Conservation (phyloP, 1,140 invertebrate species). For the Steinernema khuongi region DNA sequence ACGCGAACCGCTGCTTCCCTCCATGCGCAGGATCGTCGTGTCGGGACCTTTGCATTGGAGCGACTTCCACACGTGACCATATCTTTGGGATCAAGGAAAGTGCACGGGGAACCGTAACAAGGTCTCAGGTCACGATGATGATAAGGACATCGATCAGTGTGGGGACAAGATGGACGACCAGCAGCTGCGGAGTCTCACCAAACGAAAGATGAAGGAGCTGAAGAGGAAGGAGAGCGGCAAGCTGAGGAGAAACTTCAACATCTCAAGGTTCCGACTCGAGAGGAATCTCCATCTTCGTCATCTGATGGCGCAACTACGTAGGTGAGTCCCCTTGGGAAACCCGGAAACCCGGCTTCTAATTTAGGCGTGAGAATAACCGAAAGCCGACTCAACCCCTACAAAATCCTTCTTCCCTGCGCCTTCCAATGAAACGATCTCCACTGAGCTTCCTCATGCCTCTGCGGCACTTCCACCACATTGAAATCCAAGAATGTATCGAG, state of each 20-base stretch:
- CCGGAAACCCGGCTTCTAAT: neutral
- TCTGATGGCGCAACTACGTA: neutral
- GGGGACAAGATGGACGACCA: neutral
- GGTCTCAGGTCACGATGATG: neutral
- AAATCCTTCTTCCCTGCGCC: neutral
- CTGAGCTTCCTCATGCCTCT: neutral
- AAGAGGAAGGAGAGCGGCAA: neutral
- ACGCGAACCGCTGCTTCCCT: neutral
- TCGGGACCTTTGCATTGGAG: neutral
- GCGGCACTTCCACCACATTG: too few species aligned
- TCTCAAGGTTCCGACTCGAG: neutral
- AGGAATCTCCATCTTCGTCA: neutral
- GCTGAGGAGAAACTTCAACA: neutral
- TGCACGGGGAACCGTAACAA: neutral
- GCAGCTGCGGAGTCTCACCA: neutral
- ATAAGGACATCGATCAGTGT: conserved; percentile 3
- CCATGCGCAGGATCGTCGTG: neutral
- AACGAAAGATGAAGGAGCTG: neutral
- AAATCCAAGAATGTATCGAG: too few species aligned
- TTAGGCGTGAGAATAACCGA: neutral
- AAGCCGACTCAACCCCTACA: neutral
- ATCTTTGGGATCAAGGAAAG: neutral
- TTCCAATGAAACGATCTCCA: conserved; percentile 7
- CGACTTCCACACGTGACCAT: neutral
- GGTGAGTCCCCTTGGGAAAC: too few species aligned